Conservation (phyloP, 2,113 vertebrate species). For the Oriolus oriolus region DNA sequence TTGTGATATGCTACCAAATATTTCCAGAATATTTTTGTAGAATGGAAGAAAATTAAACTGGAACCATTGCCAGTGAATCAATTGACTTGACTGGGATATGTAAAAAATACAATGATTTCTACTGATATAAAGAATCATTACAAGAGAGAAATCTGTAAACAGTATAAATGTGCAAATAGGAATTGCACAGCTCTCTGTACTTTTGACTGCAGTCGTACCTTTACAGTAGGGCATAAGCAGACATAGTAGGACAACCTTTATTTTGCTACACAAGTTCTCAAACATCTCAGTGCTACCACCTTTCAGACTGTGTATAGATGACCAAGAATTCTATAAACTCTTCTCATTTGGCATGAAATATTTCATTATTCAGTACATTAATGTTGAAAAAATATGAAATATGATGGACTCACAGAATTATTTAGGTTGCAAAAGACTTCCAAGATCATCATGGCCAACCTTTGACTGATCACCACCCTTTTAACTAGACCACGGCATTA, state of each 20-base stretch:
- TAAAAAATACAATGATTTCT: background rate
- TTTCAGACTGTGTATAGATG: background rate
- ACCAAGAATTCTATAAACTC: background rate
- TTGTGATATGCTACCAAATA: background rate
- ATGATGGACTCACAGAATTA: background rate
- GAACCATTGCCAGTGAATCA: background rate
- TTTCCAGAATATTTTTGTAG: background rate
- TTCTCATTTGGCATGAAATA: background rate
- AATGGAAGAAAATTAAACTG: background rate
- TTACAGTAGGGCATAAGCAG: background rate
- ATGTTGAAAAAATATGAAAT: background rate
- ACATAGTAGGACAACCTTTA: background rate
- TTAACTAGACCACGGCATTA: background rate
- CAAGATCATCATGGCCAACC: background rate
- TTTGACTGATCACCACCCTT: background rate
- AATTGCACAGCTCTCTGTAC: background rate
- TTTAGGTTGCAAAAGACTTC: background rate
- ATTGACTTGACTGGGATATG: background rate
- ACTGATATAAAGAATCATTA: background rate
- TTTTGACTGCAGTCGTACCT: fast-evolving
- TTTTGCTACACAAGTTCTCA: background rate
- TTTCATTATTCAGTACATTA: background rate
- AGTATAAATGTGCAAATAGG: background rate
- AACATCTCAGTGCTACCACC: background rate
- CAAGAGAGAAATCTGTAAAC: background rate